Base-by-base conservation (phyloP, 2,113 vertebrate species). In the Egretta garzetta region DNA sequence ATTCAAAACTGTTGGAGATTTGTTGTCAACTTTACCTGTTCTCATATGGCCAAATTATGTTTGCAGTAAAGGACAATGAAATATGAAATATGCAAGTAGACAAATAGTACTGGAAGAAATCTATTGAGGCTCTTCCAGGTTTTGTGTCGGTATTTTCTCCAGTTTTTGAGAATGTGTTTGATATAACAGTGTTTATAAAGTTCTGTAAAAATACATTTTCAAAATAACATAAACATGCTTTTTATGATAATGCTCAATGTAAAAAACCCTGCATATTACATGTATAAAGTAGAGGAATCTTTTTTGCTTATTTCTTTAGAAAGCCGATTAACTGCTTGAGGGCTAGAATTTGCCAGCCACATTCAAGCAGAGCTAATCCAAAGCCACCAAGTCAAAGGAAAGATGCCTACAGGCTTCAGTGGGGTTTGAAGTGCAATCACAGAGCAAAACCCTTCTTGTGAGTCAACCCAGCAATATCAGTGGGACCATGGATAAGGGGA, bases 11-110 rank as follows among this genome's bases (percentile, higher is more conserved):
- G 8, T 89, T 95, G 77, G 72, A 43, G 64, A 93, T 90, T 91
- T 92, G 37, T 80, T 94, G 82, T 88, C 16, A 12, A 74, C 84
- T 94, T 93, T 73, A 80, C 92, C 49, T 96, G 95, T 89, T 94
- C 91, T 95, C 66, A 95, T 84, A 91, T 63, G 58, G 85, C 88
- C 64, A 93, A 97, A 87, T 86, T 94, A 95, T 39, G 56, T 96
- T 96, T 93, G 94, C 93, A 94, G 95, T 90, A 95, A 95, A 95
- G 91, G 91, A 97, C 86, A 85, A 72, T 96, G 88, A 97, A 96
- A 97, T 98, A 96, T 94, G 97, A 98, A 98, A 98, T 98, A 98
- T 98, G 98, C 98, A 98, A 98, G 97, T 97, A 98, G 97, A 98
- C 67, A 84, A 97, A 97, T 97, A 97, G 94, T 95, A 96, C 96